Conservation (phyloP, 2,888 invertebrate species). For the Drosophila trichaetosa region DNA sequence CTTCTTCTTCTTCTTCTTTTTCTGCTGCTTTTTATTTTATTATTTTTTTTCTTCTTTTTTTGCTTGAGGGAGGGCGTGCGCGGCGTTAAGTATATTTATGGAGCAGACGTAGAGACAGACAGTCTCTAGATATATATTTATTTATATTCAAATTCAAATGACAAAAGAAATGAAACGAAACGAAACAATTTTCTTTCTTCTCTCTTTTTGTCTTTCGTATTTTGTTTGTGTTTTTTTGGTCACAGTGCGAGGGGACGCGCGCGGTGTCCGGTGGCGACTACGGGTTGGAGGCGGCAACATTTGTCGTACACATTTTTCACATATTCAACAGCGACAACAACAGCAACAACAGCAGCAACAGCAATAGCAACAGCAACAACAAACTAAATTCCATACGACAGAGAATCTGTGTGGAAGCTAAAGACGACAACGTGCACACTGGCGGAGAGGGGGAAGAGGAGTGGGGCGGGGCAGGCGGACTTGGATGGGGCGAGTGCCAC, state of each 20-base stretch:
- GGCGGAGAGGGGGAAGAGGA: background rate
- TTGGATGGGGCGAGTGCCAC: slow-evolving; percentile 37
- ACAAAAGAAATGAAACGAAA: slow-evolving; percentile 76
- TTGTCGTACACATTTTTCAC: slow-evolving; percentile 80
- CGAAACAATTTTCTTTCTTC: slow-evolving; percentile 68
- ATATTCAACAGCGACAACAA: slow-evolving; percentile 51
- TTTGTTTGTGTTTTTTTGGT: slow-evolving; percentile 26
- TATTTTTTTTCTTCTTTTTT: background rate
- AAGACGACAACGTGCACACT: slow-evolving; percentile 35
- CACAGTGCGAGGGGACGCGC: slow-evolving; percentile 10
- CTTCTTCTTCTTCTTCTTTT: background rate
- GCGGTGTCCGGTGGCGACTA: background rate
- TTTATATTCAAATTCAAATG: slow-evolving; percentile 76
- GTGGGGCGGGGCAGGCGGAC: background rate
- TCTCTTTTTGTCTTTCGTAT: slow-evolving; percentile 26
- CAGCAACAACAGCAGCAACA: slow-evolving; percentile 31
- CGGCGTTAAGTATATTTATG: slow-evolving; percentile 41
- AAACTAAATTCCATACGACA: slow-evolving; percentile 44
- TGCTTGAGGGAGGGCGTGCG: background rate
- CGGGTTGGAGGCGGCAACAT: slow-evolving; percentile 43
- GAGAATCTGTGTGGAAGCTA: slow-evolving; percentile 24
- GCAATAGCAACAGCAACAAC: slow-evolving; percentile 23
- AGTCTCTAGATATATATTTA: slow-evolving; percentile 58
- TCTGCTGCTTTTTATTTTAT: background rate
- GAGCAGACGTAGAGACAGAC: slow-evolving; percentile 65